Conservation (phyloP, 2,888 invertebrate species). For the Allolobophora icterica region DNA sequence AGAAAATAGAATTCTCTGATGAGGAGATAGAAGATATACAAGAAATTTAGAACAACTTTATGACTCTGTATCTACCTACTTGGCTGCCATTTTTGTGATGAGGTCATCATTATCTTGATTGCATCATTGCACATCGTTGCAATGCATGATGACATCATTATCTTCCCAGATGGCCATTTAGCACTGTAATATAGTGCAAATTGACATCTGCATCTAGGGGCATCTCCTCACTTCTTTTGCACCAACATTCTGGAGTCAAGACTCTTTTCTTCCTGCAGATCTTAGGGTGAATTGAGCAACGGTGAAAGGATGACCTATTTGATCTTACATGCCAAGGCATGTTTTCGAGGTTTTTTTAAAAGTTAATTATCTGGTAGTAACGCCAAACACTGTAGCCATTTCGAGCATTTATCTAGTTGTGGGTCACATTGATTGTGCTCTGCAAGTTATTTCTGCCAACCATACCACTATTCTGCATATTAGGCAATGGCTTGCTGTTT, state of each 20-base stretch:
- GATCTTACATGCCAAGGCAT: no score
- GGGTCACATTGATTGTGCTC: background rate
- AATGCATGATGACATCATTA: background rate
- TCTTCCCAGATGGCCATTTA: background rate
- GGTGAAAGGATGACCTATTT: background rate
- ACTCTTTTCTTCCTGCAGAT: background rate
- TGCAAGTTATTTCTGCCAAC: background rate
- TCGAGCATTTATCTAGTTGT: background rate
- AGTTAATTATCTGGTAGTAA: background rate
- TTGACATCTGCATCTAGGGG: background rate
- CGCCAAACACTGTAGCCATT: background rate
- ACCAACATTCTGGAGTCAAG: background rate
- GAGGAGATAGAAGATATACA: background rate
- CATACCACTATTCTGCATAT: background rate
- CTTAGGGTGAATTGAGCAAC: background rate
- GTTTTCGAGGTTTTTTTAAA: no score
- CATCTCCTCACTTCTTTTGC: background rate
- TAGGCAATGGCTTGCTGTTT: background rate
- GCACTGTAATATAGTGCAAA: background rate
- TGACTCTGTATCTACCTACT: background rate
- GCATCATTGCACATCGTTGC: background rate
- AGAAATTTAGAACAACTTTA: background rate
- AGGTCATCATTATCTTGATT: background rate
- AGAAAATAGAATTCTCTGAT: conserved; percentile 18
- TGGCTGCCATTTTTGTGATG: background rate